These are phyloP conservation scores for Theristicus caerulescens DNA, from an alignment of 2,113 vertebrate genomes.

Conservation along the genomic window DNA sequence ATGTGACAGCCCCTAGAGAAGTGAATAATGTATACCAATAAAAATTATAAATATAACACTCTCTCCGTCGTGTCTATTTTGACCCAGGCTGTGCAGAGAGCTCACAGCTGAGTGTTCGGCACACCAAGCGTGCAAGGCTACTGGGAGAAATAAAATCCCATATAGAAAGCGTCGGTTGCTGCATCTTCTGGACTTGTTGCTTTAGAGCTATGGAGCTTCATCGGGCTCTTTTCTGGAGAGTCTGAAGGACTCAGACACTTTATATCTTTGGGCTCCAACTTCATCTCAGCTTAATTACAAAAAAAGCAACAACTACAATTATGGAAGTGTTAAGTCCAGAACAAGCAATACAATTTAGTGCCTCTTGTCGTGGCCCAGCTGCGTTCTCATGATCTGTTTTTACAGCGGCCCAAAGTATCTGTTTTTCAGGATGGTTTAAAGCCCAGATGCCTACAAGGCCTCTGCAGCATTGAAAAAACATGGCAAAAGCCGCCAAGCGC, in stretches of 20 bases:
- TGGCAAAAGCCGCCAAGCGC: not conserved
- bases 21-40: not conserved
- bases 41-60: not conserved
- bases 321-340: not conserved
- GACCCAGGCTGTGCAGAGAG: not conserved
- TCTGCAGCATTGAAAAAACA: not conserved
- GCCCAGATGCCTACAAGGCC: not conserved
- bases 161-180: accelerated
- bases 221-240: too few relatives aligned
- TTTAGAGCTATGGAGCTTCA: not conserved
- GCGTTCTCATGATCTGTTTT: accelerated
- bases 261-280: not conserved
- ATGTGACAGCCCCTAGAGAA: not conserved
- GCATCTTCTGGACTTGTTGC: not conserved
- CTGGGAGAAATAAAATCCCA: not conserved
- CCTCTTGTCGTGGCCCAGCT: accelerated
- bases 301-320: not conserved
- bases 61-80: not conserved
- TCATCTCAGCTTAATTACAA: not conserved
- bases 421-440: not conserved
- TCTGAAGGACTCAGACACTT: not conserved
- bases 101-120: accelerated
- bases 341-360: too few relatives aligned
- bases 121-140: too few relatives aligned
- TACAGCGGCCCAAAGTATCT: too few relatives aligned